Percentiles rank a stretch among this genome's conserved stretches.
Conservation (phyloP, 2,888 invertebrate genomes). For the Microplitis deprimator region DNA sequence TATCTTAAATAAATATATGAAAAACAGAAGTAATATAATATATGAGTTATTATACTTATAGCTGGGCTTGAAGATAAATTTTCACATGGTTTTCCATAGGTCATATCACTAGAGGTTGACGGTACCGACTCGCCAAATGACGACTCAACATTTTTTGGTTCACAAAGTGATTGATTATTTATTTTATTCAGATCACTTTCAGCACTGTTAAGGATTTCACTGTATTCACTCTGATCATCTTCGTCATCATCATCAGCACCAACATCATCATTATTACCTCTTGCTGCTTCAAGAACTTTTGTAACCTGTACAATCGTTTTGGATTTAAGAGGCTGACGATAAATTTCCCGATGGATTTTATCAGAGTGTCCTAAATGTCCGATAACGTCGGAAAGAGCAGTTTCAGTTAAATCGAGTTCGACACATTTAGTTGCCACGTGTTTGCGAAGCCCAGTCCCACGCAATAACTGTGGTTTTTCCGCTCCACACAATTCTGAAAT, state of each 20-base stretch:
- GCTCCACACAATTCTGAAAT: constrained; percentile 52
- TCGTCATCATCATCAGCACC: background rate
- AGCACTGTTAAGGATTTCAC: background rate
- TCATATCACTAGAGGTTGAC: background rate
- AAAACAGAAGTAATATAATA: background rate
- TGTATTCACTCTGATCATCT: constrained; percentile 3
- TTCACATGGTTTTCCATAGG: background rate
- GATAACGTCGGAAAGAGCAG: constrained; percentile 22
- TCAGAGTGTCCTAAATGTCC: constrained; percentile 39
- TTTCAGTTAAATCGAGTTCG: constrained; percentile 24
- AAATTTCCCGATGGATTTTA: constrained; percentile 37
- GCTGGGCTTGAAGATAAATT: background rate
- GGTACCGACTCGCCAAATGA: background rate
- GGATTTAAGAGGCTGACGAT: constrained; percentile 47
- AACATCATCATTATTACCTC: background rate
- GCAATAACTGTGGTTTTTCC: constrained; percentile 43
- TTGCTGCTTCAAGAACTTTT: constrained; percentile 41
- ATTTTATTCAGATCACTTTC: background rate
- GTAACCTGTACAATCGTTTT: constrained; percentile 49
- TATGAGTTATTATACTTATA: background rate
- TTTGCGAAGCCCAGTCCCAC: constrained; percentile 42
- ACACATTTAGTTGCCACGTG: constrained; percentile 43
- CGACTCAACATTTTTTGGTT: background rate
- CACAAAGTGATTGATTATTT: background rate
- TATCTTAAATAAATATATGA: background rate